Evolutionary conservation across 2,113 vertebrate genomes (phyloP).

Genomic region (Ariopsis seemanni): DNA sequence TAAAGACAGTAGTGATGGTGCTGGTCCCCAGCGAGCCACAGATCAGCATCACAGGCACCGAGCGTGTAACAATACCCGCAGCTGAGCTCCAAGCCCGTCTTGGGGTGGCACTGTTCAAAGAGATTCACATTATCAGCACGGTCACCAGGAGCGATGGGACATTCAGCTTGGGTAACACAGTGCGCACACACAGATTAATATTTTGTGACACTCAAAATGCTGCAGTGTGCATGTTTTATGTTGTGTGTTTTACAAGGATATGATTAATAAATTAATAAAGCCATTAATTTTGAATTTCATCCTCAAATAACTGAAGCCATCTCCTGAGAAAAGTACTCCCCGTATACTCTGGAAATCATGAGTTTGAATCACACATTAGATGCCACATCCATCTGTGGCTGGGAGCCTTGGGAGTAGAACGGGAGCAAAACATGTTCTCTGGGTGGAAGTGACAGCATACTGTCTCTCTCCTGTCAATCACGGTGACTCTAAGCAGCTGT

Average conservation of each 20-base stretch:
- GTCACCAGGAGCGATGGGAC: conserved; percentile 77
- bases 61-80: conserved; percentile 82
- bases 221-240: background rate
- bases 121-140: conserved; percentile 82
- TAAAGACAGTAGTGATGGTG: conserved; percentile 88
- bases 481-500: background rate
- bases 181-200: background rate
- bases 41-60: conserved; percentile 88
- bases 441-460: background rate
- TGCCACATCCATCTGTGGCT: background rate
- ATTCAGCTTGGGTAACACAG: conserved; percentile 66
- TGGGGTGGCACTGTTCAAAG: conserved; percentile 87
- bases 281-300: background rate
- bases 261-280: background rate
- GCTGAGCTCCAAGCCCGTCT: conserved; percentile 76
- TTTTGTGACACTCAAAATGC: background rate
- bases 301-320: background rate
- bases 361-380: background rate
- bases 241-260: background rate
- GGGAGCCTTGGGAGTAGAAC: background rate
- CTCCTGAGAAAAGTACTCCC: background rate
- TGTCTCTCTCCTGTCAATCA: background rate
- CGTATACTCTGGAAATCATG: background rate
- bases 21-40: conserved; percentile 89
- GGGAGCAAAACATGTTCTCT: background rate